Evolutionary conservation across 2,113 vertebrate genomes (phyloP).

Genomic region (Zootoca vivipara): DNA sequence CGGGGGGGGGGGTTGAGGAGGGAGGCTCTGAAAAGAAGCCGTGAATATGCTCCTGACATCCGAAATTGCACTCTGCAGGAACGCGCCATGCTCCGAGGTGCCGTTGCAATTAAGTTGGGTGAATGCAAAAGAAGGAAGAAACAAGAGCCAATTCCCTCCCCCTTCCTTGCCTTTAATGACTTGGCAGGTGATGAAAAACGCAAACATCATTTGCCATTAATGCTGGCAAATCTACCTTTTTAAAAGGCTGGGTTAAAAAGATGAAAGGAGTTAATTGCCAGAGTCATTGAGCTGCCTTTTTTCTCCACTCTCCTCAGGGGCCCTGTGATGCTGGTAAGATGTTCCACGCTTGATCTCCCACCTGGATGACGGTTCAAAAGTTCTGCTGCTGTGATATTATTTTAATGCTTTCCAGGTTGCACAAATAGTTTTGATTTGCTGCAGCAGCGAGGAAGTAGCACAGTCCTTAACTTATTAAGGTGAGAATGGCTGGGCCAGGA

Average conservation of each 20-base stretch:
- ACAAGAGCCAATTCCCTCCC: constrained; percentile 41
- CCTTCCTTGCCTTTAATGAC: constrained; percentile 40
- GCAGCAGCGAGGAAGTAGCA: neutral
- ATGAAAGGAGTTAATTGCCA: constrained; percentile 62
- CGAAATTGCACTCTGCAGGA: constrained; percentile 73
- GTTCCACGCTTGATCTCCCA: constrained; percentile 49
- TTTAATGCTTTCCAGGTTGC: constrained; percentile 33
- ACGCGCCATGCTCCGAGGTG: constrained; percentile 61
- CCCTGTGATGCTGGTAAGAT: neutral
- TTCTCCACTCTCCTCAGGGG: constrained; percentile 49
- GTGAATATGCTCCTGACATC: constrained; percentile 72
- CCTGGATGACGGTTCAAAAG: constrained; percentile 39
- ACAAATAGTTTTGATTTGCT: constrained; percentile 4
- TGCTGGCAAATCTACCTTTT: constrained; percentile 68
- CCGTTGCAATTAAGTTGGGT: constrained; percentile 54
- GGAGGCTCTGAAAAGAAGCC: neutral
- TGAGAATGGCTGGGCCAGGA: neutral
- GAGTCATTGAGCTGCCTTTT: constrained; percentile 52
- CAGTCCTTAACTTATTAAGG: neutral
- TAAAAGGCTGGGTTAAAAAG: constrained; percentile 63
- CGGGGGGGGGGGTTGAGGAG: neutral
- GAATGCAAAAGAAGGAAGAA: constrained; percentile 57
- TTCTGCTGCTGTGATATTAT: constrained; percentile 10
- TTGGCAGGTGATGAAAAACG: constrained; percentile 62
- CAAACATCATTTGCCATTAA: constrained; percentile 61